These are phyloP conservation scores for Synodontis membranacea DNA, from an alignment of 2,113 vertebrate genomes.

Conservation along the genomic window DNA sequence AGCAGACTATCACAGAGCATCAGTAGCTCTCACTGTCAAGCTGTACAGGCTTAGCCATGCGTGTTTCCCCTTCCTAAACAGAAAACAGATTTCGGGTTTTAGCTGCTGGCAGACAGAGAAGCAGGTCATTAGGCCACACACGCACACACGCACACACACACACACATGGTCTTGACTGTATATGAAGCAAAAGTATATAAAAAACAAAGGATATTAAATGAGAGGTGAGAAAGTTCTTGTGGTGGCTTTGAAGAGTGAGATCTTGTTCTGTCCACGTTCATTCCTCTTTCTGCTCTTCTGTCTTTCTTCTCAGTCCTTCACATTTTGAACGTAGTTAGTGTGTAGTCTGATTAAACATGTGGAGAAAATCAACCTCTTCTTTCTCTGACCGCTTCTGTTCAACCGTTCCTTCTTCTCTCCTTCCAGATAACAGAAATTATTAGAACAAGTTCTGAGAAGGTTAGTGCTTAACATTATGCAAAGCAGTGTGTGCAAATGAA, in stretches of 20 bases:
- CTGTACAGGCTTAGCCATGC: slow-evolving; percentile 25
- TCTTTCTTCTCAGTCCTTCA: neutral
- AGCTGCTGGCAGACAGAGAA: slow-evolving; percentile 35
- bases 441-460: neutral
- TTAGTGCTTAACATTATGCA: neutral
- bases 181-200: slow-evolving; percentile 33
- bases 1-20: slow-evolving; percentile 13
- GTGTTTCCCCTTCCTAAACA: slow-evolving; percentile 8
- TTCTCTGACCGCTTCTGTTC: slow-evolving; percentile 21
- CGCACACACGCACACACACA: slow-evolving; percentile 26
- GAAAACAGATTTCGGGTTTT: slow-evolving; percentile 44
- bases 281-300: neutral
- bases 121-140: slow-evolving; percentile 33
- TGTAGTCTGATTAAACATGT: slow-evolving; percentile 17
- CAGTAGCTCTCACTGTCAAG: neutral
- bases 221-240: slow-evolving; percentile 49
- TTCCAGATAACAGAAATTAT: neutral
- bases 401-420: slow-evolving; percentile 51
- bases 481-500: neutral
- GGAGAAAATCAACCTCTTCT: neutral
- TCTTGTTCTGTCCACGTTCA: slow-evolving; percentile 59
- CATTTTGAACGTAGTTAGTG: slow-evolving; percentile 1
- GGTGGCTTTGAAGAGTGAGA: slow-evolving; percentile 67
- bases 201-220: neutral
- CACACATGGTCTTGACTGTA: slow-evolving; percentile 35